Evolutionary conservation across 2,888 invertebrate species (phyloP).

Genomic region (Drosophila falleni): DNA sequence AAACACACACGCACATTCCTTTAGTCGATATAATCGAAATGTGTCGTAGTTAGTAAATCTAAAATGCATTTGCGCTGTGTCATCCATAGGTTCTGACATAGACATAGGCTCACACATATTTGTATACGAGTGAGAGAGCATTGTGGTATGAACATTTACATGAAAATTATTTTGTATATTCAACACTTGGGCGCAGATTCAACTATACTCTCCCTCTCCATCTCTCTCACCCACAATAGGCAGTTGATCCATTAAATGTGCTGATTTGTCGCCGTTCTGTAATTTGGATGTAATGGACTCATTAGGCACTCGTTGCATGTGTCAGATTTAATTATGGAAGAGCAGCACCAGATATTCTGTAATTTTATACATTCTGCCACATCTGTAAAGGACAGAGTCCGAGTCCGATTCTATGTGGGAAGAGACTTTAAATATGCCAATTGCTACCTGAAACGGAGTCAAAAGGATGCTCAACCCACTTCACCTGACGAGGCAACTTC

Average conservation of each 20-base stretch:
- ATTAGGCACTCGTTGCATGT: constrained; percentile 49
- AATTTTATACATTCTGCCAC: constrained; percentile 34
- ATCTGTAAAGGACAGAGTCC: constrained; percentile 30
- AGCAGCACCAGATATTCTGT: constrained; percentile 11
- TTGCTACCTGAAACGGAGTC: constrained; percentile 38
- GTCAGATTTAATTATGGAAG: constrained; percentile 53
- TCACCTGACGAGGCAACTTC: constrained; percentile 40
- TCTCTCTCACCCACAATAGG: background rate
- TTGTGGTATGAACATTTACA: constrained; percentile 42
- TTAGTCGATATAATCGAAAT: constrained; percentile 65
- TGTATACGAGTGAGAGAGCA: constrained; percentile 8
- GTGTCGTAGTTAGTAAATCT: constrained; percentile 67
- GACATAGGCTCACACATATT: background rate
- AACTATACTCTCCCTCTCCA: background rate
- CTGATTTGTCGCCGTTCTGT: constrained; percentile 40
- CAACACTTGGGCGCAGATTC: constrained; percentile 60
- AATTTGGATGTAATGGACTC: constrained; percentile 60
- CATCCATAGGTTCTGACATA: background rate
- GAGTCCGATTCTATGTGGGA: constrained; percentile 52
- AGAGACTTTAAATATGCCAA: constrained; percentile 63
- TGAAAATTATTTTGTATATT: constrained; percentile 65
- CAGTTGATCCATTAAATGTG: constrained; percentile 34
- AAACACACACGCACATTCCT: constrained; percentile 17
- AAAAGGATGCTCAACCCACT: constrained; percentile 52
- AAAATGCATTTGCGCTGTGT: constrained; percentile 65